Evolutionary conservation across 2,113 vertebrate genomes (phyloP).

Genomic region (Perccottus glenii): DNA sequence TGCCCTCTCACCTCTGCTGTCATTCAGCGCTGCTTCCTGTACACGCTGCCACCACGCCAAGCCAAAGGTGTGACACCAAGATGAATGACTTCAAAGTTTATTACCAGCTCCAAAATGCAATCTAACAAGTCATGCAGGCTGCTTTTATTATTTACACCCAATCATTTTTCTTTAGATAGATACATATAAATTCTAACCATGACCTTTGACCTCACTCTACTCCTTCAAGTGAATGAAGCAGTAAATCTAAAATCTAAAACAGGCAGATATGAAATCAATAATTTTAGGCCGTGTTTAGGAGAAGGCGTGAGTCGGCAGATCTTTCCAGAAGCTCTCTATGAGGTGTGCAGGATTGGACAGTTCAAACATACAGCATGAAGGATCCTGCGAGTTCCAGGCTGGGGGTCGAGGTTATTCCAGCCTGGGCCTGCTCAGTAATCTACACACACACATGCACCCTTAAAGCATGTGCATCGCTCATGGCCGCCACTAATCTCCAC

Average conservation of each 20-base stretch:
- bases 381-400: constrained; percentile 52
- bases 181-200: not conserved
- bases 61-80: not conserved
- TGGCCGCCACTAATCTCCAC: constrained; percentile 61
- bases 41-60: not conserved
- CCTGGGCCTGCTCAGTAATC: constrained; percentile 57
- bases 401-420: constrained; percentile 65
- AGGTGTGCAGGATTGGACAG: constrained; percentile 43
- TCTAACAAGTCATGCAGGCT: constrained; percentile 6
- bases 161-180: constrained; percentile 1
- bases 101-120: constrained; percentile 13
- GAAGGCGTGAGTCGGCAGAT: constrained; percentile 38
- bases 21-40: not conserved
- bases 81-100: constrained; percentile 31
- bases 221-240: not conserved
- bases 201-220: constrained; percentile 9
- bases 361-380: constrained; percentile 47
- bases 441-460: constrained; percentile 43
- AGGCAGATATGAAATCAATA: not conserved
- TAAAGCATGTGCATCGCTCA: constrained; percentile 37
- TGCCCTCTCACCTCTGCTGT: constrained; percentile 24
- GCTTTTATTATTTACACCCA: constrained; percentile 11
- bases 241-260: not conserved
- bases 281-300: not conserved
- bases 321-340: constrained; percentile 23